Conservation (phyloP, 2,113 vertebrate genomes). For the Varanus salvator region DNA sequence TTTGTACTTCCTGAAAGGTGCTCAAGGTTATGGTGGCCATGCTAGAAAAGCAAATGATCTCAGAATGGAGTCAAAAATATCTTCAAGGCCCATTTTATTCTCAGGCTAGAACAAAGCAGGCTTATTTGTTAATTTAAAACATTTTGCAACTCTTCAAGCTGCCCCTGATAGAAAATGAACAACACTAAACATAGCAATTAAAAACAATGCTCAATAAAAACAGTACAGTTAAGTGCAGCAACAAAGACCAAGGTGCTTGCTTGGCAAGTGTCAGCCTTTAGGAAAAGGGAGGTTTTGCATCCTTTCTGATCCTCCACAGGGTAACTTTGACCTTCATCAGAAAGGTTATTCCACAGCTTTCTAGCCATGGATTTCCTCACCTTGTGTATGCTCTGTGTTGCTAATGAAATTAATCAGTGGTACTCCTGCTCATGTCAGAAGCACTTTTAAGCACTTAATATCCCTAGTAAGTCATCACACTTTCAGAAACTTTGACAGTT, state of each 20-base stretch:
- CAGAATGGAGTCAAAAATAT: background rate
- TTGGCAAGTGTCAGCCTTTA: background rate
- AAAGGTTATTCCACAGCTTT: no score
- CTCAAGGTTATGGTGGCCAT: background rate
- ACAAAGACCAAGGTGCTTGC: background rate
- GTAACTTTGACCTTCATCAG: background rate
- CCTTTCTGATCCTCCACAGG: background rate
- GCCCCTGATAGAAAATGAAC: background rate
- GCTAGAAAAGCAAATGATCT: background rate
- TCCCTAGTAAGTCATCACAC: no score
- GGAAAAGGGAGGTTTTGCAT: background rate
- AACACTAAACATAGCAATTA: background rate
- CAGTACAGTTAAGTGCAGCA: background rate
- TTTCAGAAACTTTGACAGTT: background rate
- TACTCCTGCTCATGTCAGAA: background rate
- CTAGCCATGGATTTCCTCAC: background rate
- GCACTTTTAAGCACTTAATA: background rate
- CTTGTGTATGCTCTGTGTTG: background rate
- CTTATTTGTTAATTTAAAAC: background rate
- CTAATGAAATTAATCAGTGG: background rate
- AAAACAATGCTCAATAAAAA: background rate
- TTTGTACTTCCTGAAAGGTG: background rate
- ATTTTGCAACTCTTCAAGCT: background rate
- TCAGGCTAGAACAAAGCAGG: background rate
- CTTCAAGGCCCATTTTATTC: background rate